These are phyloP conservation scores for Arnoldichthys spilopterus DNA, from an alignment of 2,797 vertebrate species.

Conservation along the genomic window DNA sequence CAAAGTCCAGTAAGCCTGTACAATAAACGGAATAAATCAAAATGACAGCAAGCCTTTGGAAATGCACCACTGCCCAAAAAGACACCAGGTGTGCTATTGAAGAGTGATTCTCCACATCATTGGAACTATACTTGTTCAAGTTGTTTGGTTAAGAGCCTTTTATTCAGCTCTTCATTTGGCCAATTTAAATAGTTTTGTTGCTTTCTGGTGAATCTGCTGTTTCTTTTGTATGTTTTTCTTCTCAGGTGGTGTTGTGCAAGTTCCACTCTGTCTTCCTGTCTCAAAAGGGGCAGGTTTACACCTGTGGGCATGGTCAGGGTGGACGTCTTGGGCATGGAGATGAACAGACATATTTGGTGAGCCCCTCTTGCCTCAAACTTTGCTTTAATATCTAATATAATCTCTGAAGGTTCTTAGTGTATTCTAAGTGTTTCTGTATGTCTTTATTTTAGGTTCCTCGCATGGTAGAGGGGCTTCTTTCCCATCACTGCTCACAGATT, in stretches of 20 bases:
- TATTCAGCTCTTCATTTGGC: neutral
- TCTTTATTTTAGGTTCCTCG: conserved; percentile 83
- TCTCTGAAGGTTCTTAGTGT: neutral
- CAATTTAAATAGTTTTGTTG: neutral
- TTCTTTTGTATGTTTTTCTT: conserved; percentile 27
- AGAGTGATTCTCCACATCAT: neutral
- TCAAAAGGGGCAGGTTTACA: conserved; percentile 95
- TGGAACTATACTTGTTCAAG: neutral
- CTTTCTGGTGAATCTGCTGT: neutral
- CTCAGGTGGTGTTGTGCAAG: conserved; percentile 93
- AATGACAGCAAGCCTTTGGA: neutral
- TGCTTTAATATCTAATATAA: neutral
- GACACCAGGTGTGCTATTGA: neutral
- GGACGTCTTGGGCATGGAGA: conserved; percentile 96
- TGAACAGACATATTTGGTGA: conserved; percentile 96
- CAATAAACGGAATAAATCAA: neutral
- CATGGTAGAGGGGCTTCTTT: conserved; percentile 88
- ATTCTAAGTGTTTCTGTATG: neutral
- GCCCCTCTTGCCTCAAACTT: conserved; percentile 10
- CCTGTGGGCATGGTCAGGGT: conserved; percentile 96
- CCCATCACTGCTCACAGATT: conserved; percentile 89
- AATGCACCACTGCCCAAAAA: neutral
- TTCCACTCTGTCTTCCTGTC: conserved; percentile 98
- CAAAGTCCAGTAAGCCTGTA: conserved; percentile 30
- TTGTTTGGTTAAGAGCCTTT: neutral